Base-by-base conservation (phyloP, 1,140 invertebrate genomes). In the Andrena cerasifolii region DNA sequence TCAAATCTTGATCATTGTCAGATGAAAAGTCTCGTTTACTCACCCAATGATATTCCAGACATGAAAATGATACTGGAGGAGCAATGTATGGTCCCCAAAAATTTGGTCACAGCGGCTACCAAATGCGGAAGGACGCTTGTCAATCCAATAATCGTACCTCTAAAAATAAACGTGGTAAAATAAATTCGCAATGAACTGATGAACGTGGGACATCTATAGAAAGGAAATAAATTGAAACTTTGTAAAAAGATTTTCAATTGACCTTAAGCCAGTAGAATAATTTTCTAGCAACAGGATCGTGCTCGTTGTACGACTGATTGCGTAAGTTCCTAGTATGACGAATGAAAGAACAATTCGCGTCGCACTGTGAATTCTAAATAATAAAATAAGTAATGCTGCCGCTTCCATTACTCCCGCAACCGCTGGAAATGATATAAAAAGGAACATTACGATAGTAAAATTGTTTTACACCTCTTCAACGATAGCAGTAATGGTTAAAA, bases 201-300 rank as follows among this genome's bases (percentile, higher is more conserved):
- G n/a, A n/a, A n/a, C n/a, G n/a, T n/a, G n/a, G n/a, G n/a, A n/a
- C n/a, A n/a, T n/a, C n/a, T n/a, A n/a, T n/a, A n/a, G n/a, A n/a
- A 49, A 66, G 8, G 0, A 26, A 10, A 28, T 8, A 16, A 56
- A 49, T 2, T 16, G 6, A 49, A 49, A 18, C 18, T 49, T 49
- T 18, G 1, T 14, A 18, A 49, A 0, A 10, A n/a, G 2, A 16
- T 49, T 14, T n/a, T 16, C 16, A 49, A 53, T 14, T 51, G n/a
- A 89, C 87, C 88, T 88, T 28, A 88, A 63, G 54, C 80, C 80
- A 40, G 87, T 89, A 33, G 84, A 87, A 79, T 89, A 89, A 80
- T 86, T 89, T 63, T 89, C 88, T 53, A 88, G 31, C n/a, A 89
- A 36, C 3, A 85, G 18, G 65, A 88, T 81, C 40, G 54, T 83